Percentiles rank a stretch among this genome's conserved stretches.
Conservation (phyloP, 2,113 vertebrate genomes). For the Macquaria australasica region DNA sequence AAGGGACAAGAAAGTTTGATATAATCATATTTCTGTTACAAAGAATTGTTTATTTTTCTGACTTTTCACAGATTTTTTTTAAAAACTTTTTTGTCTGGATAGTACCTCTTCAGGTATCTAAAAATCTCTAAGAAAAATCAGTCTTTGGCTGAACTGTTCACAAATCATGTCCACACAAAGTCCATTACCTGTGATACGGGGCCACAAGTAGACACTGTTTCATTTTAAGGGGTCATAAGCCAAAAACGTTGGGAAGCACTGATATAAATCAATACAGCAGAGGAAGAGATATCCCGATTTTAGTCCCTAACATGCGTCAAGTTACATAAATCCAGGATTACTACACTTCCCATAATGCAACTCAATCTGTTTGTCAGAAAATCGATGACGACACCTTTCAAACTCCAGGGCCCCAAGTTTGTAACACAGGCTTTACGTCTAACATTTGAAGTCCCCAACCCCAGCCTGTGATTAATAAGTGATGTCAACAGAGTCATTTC, state of each 20-base stretch:
- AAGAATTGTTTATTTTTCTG: conserved; percentile 20
- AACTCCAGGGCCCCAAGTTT: neutral
- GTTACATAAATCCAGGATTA: neutral
- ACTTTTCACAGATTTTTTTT: neutral
- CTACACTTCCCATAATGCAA: neutral
- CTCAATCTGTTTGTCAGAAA: neutral
- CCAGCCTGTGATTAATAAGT: neutral
- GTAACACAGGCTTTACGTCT: neutral
- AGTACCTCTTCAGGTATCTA: neutral
- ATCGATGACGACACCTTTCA: neutral
- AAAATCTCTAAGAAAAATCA: neutral
- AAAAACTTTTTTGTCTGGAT: neutral
- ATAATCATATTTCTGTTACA: neutral
- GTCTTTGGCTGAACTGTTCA: too few species aligned
- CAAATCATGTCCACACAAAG: too few species aligned
- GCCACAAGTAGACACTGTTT: neutral
- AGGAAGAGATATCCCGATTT: neutral
- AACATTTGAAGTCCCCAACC: neutral
- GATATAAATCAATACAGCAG: conserved; percentile 4
- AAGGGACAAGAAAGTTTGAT: too few species aligned
- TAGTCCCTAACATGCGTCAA: too few species aligned
- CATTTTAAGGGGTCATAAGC: conserved; percentile 19
- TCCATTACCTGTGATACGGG: neutral
- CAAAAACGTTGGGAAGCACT: conserved; percentile 1
- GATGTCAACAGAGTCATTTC: neutral